Base-by-base conservation (phyloP, 2,888 invertebrate species). In the Caprella mutica region DNA sequence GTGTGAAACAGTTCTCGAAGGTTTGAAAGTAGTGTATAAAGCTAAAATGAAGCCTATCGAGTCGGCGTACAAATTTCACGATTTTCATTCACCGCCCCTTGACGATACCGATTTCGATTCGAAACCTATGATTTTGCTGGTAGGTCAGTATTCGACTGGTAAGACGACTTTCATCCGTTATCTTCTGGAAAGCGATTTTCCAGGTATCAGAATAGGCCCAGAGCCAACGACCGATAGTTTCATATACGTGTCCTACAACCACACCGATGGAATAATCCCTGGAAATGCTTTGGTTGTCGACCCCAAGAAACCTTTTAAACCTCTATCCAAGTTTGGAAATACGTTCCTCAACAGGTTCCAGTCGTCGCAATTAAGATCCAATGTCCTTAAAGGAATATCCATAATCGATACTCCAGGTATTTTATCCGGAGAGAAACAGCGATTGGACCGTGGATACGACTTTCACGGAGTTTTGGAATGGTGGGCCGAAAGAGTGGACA, bases 151-250 rank as follows among this genome's bases (percentile, higher is more conserved):
- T 68, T 77, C 77, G n/a, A 77, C 77, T 6, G 78, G 78, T 50
- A 78, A 78, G 65, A 72, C 72, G 5, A 71, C 71, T 3, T 72
- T 72, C 65, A 71, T 72, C 55, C 67, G 67, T 43, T 76, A 76
- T 65, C 68, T 78, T 14, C 68, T 78, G 54, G 77, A 78, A 64
- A 70, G 72, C 65, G 77, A 78, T 65, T 78, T 77, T 67, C 77
- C 77, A 2, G 77, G 77, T 42, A 76, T 77, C 46, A 69, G 77
- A 30, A 77, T 78, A 44, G 78, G 77, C 1, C 78, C 78, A 23
- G 77, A 78, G 68, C 77, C 77, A 9, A 78, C 78, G 6, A 78
- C 78, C n/a, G 77, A 78, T 68, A 70, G 76, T n/a, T 78, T 78
- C 68, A 78, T 77, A 33, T 73, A 74, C 30, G 76, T 78, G 5